Evolutionary conservation across 2,888 invertebrate genomes (phyloP), one percentile per base, ranked within the genome.

Genomic region (Thyatira batis): DNA sequence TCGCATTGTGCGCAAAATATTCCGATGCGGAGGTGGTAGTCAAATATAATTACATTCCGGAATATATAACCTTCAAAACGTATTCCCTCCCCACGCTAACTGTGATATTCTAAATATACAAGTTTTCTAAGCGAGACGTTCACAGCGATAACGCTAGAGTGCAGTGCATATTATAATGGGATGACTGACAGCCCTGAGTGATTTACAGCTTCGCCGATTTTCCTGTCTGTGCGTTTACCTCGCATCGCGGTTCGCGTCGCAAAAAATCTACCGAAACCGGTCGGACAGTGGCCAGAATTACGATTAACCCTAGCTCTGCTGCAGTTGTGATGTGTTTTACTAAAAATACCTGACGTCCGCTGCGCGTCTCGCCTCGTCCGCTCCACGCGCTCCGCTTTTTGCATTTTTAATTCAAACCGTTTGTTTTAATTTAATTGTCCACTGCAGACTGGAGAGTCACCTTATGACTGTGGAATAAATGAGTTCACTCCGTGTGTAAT

Each of bases 281-380:
- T 89, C 75, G 63, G 72, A 67, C 77, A 71, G 73, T 80, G 82
- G 80, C 84, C 88, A 82, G 86, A 87, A 87, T 87, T 79, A 73
- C 82, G 82, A 87, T 84, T 84, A 85, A 82, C 77, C 80, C 82
- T 81, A 81, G 78, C 82, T 82, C 80, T n/a, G n/a, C n/a, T 78
- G 77, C 78, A 73, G 75, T 73, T 69, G 72, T 71, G 78, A 79
- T 69, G 73, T 70, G 70, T 68, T 72, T 74, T 76, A 80, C 82
- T 82, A 84, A 85, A 84, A 84, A 83, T 81, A 80, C 72, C 71
- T 69, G 69, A 65, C 53, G 60, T 52, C 51, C 50, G 46, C 52
- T 20, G 30, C 48, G 46, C 17, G 39, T 39, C 39, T 17, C 39
- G 17, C 17, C 8, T 54, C 53, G 63, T 59, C 56, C 49, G 56